Evolutionary conservation across 2,888 invertebrate species (phyloP).

Genomic region (Amaurobius ferox): DNA sequence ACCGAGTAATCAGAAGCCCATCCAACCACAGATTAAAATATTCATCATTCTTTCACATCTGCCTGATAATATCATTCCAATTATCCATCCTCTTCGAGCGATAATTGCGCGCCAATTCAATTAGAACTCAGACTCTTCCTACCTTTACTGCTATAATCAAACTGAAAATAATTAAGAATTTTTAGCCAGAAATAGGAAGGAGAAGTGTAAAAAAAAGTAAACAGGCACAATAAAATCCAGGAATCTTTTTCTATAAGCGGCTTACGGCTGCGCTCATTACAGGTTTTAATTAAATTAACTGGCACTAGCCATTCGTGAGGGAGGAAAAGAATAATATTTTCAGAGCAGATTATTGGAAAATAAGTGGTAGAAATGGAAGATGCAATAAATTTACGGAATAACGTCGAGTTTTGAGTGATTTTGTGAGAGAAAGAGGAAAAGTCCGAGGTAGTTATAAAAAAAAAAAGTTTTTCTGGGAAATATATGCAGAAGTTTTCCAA

Average conservation of each 20-base stretch:
- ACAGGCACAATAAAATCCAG: constrained; percentile 1
- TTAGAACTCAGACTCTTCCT: constrained; percentile 25
- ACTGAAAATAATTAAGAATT: constrained; percentile 64
- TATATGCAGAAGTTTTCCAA: no score
- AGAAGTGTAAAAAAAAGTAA: neutral
- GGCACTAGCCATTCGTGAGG: constrained; percentile 26
- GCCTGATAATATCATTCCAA: constrained; percentile 54
- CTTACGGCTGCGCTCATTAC: constrained; percentile 52
- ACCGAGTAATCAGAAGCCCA: neutral
- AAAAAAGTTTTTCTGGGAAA: neutral
- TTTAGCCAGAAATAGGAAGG: neutral
- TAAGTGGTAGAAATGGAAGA: neutral
- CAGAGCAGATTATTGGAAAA: constrained; percentile 34
- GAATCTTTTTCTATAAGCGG: constrained; percentile 19
- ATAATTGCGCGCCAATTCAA: constrained; percentile 64
- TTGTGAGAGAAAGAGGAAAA: no score
- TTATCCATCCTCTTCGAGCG: constrained; percentile 43
- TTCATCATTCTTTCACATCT: neutral
- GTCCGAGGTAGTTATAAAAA: no score
- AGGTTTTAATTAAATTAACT: constrained; percentile 59
- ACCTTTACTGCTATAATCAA: constrained; percentile 15
- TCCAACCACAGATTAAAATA: neutral
- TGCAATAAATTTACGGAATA: neutral
- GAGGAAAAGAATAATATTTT: constrained; percentile 44
- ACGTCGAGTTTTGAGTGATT: neutral